phyloP scores from a whole-genome alignment of 2,797 vertebrate genomes.

The Falco concolor region DNA sequence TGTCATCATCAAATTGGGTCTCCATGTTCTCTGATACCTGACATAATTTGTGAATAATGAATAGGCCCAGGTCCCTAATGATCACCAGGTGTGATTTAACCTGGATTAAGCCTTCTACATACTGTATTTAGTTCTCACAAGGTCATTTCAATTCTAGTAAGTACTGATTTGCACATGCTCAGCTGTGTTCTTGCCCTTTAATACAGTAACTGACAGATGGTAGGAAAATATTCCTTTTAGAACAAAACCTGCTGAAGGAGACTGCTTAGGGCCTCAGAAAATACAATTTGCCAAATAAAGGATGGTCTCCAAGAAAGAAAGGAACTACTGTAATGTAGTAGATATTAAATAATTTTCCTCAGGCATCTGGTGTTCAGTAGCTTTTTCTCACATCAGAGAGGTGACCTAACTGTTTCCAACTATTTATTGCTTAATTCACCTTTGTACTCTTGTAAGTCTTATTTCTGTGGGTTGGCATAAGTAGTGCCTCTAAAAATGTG shows the following conservation, averaged over 20 bases:
- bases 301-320: conserved; percentile 1
- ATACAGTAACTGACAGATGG: conserved; percentile 51
- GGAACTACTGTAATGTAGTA: not conserved
- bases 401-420: not conserved
- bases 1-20: not conserved
- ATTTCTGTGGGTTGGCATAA: not conserved
- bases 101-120: conserved; percentile 18
- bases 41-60: not conserved
- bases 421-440: not conserved
- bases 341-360: not conserved
- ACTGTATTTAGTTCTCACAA: not conserved
- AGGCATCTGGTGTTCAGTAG: not conserved
- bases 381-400: not conserved
- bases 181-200: not conserved
- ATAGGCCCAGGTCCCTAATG: not conserved
- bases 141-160: conserved; percentile 19
- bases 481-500: not conserved
- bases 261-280: conserved; percentile 9
- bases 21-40: not conserved
- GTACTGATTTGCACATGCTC: not conserved
- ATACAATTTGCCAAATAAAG: conserved; percentile 25
- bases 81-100: conserved; percentile 35
- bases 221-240: conserved; percentile 38
- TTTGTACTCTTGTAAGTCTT: not conserved
- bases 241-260: conserved; percentile 38